A percentile compares a stretch with the other conserved stretches of the same genome.
phyloP scores from a whole-genome alignment of 1,140 invertebrate genomes.

The Sarcophaga peregrina region DNA sequence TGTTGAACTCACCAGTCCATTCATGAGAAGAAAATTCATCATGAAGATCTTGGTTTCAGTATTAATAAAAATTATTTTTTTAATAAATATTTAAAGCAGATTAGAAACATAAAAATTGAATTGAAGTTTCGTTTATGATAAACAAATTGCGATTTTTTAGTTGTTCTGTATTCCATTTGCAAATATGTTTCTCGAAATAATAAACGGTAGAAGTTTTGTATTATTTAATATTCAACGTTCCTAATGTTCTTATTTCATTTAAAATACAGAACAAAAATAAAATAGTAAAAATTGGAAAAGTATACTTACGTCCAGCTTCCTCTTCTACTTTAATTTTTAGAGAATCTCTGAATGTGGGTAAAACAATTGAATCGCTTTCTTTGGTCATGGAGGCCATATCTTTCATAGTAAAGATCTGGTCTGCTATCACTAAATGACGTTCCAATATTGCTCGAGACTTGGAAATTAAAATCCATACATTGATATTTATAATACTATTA shows the following conservation, averaged over 20 bases:
- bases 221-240: not conserved
- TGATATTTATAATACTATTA: not conserved
- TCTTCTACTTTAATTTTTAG: constrained; percentile 79
- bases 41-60: constrained; percentile 59
- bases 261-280: not conserved
- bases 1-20: constrained; percentile 62
- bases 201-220: not conserved
- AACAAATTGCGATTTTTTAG: no score
- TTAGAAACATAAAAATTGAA: not conserved
- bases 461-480: constrained; percentile 51
- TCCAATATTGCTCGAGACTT: constrained; percentile 84
- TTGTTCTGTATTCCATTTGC: no score
- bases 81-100: not conserved
- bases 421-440: constrained; percentile 81
- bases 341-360: constrained; percentile 77
- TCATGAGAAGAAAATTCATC: constrained; percentile 65
- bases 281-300: not conserved
- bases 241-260: not conserved
- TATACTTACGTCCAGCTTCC: constrained; percentile 78
- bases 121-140: no score
- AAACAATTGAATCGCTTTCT: constrained; percentile 71
- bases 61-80: constrained; percentile 20
- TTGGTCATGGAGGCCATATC: constrained; percentile 76
- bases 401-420: constrained; percentile 80
- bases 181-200: no score